These are phyloP conservation scores for Parambassis ranga DNA, from an alignment of 2,797 vertebrate genomes.

Conservation along the genomic window DNA sequence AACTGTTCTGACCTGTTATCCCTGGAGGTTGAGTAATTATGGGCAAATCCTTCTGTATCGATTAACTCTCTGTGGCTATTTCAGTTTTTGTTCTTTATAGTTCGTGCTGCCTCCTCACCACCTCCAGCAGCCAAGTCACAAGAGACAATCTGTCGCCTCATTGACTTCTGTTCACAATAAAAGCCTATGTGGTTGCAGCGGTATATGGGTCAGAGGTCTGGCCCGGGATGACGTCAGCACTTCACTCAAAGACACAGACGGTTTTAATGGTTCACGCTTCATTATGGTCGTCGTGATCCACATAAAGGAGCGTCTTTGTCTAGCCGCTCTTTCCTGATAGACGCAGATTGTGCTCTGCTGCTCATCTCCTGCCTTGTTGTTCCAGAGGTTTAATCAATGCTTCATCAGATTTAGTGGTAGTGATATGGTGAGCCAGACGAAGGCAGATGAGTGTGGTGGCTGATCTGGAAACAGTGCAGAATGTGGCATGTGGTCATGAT, in stretches of 20 bases:
- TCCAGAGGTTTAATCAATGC: slow-evolving; percentile 29
- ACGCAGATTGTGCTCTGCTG: background rate
- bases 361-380: slow-evolving; percentile 7
- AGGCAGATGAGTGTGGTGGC: slow-evolving; percentile 14
- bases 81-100: background rate
- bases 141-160: slow-evolving; percentile 15
- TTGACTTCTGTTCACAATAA: slow-evolving; percentile 15
- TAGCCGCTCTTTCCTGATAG: background rate
- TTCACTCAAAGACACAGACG: slow-evolving; percentile 6
- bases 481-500: too few relatives aligned
- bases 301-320: slow-evolving; percentile 41
- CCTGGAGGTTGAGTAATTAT: too few relatives aligned
- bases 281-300: slow-evolving; percentile 5
- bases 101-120: background rate
- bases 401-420: slow-evolving; percentile 14
- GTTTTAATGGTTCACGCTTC: slow-evolving; percentile 28
- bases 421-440: slow-evolving; percentile 31
- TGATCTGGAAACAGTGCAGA: too few relatives aligned
- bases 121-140: slow-evolving; percentile 14
- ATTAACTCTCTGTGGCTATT: background rate
- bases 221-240: slow-evolving; percentile 10
- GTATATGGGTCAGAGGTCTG: slow-evolving; percentile 14
- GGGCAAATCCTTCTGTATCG: too few relatives aligned
- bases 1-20: too few relatives aligned
- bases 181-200: slow-evolving; percentile 1